Evolutionary conservation across 2,888 invertebrate species (phyloP).

Genomic region (Cephalotes varians): DNA sequence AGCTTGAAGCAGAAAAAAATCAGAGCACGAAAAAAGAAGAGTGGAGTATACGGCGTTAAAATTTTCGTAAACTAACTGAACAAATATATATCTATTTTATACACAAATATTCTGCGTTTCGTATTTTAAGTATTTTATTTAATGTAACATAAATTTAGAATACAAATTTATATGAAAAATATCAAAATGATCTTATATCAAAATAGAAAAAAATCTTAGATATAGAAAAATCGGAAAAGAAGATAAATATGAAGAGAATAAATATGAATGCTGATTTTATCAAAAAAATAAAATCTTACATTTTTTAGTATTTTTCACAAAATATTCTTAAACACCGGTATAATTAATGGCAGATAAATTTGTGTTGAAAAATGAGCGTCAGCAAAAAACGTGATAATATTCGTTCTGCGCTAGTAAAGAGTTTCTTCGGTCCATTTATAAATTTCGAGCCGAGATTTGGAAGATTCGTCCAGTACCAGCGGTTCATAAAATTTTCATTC

Average conservation of each 20-base stretch:
- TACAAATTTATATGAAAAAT: neutral
- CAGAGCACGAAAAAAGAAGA: neutral
- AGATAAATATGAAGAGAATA: too few species aligned
- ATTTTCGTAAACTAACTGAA: neutral
- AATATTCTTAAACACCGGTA: neutral
- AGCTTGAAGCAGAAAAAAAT: conserved; percentile 7
- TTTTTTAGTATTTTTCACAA: neutral
- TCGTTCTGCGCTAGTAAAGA: neutral
- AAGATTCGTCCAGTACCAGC: conserved; percentile 18
- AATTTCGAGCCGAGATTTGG: conserved; percentile 24
- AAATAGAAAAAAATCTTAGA: neutral
- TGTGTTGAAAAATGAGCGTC: neutral
- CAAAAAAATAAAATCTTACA: neutral
- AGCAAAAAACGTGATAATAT: neutral
- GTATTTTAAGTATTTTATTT: too few species aligned
- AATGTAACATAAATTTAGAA: too few species aligned
- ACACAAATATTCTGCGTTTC: neutral
- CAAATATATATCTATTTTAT: neutral
- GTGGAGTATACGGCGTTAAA: neutral
- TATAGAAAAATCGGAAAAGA: neutral
- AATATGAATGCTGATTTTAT: neutral
- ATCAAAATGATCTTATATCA: neutral
- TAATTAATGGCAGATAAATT: conserved; percentile 14
- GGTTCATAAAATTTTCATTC: conserved; percentile 45
- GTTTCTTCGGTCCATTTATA: conserved; percentile 22